These are phyloP conservation scores for Mixornis gularis DNA, from an alignment of 2,113 vertebrate genomes.

Conservation along the genomic window DNA sequence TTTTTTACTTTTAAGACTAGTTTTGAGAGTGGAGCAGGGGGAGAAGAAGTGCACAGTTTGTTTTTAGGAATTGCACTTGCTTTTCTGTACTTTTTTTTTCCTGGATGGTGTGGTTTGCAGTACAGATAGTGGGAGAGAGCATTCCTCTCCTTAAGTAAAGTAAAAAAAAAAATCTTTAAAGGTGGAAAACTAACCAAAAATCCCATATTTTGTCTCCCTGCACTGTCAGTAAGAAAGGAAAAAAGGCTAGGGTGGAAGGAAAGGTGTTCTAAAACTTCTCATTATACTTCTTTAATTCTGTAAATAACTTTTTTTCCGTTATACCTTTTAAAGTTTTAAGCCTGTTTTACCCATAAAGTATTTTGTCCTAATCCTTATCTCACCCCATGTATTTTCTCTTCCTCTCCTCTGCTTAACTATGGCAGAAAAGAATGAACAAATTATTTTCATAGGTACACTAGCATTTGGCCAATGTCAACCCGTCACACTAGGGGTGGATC, in stretches of 20 bases:
- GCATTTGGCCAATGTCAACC: not conserved
- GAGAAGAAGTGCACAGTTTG: not conserved
- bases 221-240: not conserved
- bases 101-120: not conserved
- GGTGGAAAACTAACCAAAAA: not conserved
- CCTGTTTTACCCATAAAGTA: not conserved
- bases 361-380: not conserved
- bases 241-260: not conserved
- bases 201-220: not conserved
- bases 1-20: not conserved
- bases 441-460: not conserved
- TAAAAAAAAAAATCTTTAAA: not conserved
- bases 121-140: rapidly evolving
- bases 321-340: not conserved
- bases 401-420: not conserved
- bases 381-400: not conserved
- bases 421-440: not conserved
- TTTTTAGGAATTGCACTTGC: not conserved
- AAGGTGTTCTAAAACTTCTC: not conserved
- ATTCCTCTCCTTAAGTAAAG: not conserved
- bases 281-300: not conserved
- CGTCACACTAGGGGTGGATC: not conserved
- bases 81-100: not conserved
- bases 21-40: not conserved
- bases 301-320: not conserved